phyloP scores from a whole-genome alignment of 2,888 invertebrate species.

The Lysandra bellargus region DNA sequence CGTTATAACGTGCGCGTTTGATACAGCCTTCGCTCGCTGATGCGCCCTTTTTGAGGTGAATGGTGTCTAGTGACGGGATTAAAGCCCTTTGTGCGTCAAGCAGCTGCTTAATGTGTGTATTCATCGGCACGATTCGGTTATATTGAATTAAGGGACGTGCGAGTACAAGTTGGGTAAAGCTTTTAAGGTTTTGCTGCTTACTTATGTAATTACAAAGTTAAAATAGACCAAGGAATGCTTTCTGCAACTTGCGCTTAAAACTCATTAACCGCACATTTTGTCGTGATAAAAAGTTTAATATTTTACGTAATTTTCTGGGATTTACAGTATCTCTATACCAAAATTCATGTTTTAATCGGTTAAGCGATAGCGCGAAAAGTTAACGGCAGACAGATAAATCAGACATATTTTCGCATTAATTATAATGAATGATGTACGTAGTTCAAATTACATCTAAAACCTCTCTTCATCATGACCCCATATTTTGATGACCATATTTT shows the following conservation, averaged over 20 bases:
- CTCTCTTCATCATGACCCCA: no score
- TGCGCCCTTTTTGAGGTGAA: constrained; percentile 5
- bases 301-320: not conserved
- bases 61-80: constrained; percentile 15
- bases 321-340: no score
- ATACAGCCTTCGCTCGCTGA: not conserved
- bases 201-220: not conserved
- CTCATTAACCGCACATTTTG: not conserved
- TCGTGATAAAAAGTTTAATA: not conserved
- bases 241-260: no score
- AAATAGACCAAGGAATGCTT: not conserved
- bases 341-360: no score
- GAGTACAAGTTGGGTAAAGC: not conserved
- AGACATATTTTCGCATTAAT: no score
- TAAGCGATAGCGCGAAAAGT: no score
- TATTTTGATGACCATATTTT: no score
- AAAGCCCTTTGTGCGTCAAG: constrained; percentile 22
- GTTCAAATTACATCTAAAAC: no score
- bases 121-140: constrained; percentile 18
- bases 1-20: no score
- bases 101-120: constrained; percentile 3
- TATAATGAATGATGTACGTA: no score
- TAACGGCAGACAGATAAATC: no score
- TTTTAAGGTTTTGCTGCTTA: not conserved
- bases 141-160: constrained; percentile 5